Evolutionary conservation across 2,797 vertebrate species (phyloP).

Genomic region (Halcyon smyrnensis): DNA sequence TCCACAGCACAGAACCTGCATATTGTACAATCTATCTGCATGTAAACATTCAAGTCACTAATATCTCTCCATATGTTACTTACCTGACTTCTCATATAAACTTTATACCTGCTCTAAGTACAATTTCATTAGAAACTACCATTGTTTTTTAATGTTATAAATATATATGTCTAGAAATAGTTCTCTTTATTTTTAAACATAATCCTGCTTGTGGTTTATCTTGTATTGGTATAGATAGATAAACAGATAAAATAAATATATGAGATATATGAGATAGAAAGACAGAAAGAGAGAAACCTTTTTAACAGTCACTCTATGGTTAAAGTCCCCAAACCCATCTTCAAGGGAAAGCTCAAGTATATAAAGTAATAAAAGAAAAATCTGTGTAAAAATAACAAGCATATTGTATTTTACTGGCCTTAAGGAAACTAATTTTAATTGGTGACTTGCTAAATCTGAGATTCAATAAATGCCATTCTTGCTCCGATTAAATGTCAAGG

Average conservation of each 20-base stretch:
- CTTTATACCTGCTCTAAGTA: not conserved
- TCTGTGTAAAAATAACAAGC: not conserved
- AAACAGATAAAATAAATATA: not conserved
- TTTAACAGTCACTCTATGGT: not conserved
- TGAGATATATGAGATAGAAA: not conserved
- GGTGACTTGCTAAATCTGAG: constrained; percentile 23
- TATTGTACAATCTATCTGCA: not conserved
- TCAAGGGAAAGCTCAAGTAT: not conserved
- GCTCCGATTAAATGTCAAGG: constrained; percentile 72
- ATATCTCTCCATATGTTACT: not conserved
- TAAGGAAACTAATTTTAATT: constrained; percentile 49
- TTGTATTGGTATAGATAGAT: not conserved
- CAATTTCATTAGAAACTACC: not conserved
- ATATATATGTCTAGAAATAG: not conserved
- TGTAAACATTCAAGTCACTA: not conserved
- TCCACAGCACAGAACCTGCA: not conserved
- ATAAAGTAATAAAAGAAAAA: constrained; percentile 12
- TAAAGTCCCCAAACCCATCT: constrained; percentile 6
- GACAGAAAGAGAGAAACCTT: not conserved
- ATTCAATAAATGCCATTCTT: constrained; percentile 60
- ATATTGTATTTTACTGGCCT: constrained; percentile 47
- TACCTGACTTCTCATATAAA: not conserved
- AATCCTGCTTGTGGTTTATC: not conserved
- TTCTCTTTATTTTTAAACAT: not conserved
- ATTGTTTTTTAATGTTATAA: not conserved